Evolutionary conservation across 2,797 vertebrate species (phyloP).

Genomic region (Mormyrops attenuatus): DNA sequence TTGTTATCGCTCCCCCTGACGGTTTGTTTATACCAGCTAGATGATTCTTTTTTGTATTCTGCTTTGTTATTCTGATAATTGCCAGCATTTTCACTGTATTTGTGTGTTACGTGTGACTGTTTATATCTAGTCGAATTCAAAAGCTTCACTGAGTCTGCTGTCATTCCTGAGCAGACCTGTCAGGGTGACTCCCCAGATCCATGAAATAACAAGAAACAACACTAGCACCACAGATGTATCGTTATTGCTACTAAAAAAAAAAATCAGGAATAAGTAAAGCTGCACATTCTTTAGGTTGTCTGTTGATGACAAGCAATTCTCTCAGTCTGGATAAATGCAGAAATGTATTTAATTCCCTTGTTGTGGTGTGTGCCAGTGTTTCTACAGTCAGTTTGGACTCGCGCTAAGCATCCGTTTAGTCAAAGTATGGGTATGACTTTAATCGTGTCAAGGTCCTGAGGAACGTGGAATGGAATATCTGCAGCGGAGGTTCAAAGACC

Average conservation of each 20-base stretch:
- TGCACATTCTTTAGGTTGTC: background rate
- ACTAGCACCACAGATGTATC: background rate
- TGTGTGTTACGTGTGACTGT: background rate
- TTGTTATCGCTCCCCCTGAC: background rate
- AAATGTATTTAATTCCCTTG: background rate
- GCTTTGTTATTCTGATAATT: slow-evolving; percentile 3
- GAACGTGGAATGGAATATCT: background rate
- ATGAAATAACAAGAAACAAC: background rate
- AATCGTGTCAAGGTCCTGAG: background rate
- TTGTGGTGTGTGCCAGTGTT: background rate
- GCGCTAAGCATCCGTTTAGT: background rate
- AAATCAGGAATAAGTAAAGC: background rate
- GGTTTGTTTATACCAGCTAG: background rate
- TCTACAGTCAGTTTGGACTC: background rate
- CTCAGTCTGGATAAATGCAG: background rate
- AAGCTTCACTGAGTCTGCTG: background rate
- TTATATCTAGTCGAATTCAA: background rate
- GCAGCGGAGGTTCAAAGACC: background rate
- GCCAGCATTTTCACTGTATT: background rate
- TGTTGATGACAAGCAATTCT: background rate
- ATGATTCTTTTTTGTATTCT: background rate
- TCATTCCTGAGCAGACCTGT: background rate
- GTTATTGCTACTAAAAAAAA: background rate
- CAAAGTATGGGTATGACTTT: background rate
- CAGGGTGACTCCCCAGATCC: background rate